Conservation (phyloP, 64 coral and sea anemone species). For the Stichodactyla helianthus region DNA sequence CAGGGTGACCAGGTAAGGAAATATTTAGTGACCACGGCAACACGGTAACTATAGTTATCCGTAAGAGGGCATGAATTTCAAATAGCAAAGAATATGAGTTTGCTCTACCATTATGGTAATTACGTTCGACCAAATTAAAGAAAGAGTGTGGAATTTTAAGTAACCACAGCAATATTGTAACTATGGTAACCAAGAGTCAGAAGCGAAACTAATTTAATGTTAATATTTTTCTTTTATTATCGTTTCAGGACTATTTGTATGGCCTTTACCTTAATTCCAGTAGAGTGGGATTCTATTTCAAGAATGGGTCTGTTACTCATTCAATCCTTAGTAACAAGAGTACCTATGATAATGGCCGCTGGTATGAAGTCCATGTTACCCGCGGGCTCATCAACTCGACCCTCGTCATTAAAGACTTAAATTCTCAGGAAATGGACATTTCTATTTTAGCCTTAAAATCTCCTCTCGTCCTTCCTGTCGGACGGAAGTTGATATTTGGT, state of each 20-base stretch:
- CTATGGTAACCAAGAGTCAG: background rate
- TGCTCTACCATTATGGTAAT: no score
- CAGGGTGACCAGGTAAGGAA: conserved; percentile 51
- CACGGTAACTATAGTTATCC: no score
- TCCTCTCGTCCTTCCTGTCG: conserved; percentile 8
- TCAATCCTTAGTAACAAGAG: conserved; percentile 41
- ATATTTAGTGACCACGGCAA: background rate
- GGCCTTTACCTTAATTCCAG: conserved; percentile 69
- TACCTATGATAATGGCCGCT: conserved; percentile 72
- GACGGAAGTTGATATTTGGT: conserved; percentile 58
- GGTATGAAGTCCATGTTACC: conserved; percentile 71
- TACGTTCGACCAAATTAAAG: no score
- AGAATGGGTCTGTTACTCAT: conserved; percentile 36
- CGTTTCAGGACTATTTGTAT: conserved; percentile 58
- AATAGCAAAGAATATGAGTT: no score
- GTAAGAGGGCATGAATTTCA: no score
- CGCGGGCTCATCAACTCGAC: conserved; percentile 74
- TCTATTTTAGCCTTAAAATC: conserved; percentile 5
- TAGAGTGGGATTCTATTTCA: conserved; percentile 69
- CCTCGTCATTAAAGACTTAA: conserved; percentile 62
- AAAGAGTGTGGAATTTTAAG: no score
- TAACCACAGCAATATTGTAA: background rate
- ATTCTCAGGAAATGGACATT: conserved; percentile 38
- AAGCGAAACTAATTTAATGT: background rate
- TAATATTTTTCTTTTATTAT: background rate